phyloP scores from a whole-genome alignment of 2,888 invertebrate genomes.

The Cryptocephalus moraei region DNA sequence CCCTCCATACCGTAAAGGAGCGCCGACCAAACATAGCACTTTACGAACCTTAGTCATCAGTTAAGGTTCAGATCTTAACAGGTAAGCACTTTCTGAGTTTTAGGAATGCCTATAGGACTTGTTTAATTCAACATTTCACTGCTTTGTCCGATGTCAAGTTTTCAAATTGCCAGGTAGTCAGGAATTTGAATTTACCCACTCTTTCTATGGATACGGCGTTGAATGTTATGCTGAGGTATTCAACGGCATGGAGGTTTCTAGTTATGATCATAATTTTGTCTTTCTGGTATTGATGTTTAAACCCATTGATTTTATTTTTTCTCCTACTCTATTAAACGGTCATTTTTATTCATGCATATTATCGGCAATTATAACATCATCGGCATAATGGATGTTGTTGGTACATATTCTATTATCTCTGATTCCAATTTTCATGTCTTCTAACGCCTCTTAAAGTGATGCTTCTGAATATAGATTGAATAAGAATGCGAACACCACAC shows the following conservation, averaged over 20 bases:
- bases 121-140: neutral
- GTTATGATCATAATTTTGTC: neutral
- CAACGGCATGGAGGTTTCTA: neutral
- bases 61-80: neutral
- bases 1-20: too few species aligned
- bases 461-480: too few species aligned
- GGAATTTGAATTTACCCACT: neutral
- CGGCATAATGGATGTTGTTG: neutral
- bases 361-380: neutral
- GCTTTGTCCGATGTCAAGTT: neutral
- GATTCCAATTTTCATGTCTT: neutral
- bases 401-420: neutral
- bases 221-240: too few species aligned
- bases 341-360: neutral
- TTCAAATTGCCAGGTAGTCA: neutral
- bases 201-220: too few species aligned
- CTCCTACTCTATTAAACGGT: neutral
- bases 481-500: too few species aligned
- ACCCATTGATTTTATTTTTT: neutral
- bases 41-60: too few species aligned
- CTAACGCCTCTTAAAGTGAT: neutral
- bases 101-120: neutral
- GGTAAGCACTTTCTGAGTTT: neutral
- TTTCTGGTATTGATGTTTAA: neutral
- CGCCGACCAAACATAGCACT: too few species aligned